Base-by-base conservation (phyloP, 2,797 vertebrate genomes). In the Sebastes wilsoni region DNA sequence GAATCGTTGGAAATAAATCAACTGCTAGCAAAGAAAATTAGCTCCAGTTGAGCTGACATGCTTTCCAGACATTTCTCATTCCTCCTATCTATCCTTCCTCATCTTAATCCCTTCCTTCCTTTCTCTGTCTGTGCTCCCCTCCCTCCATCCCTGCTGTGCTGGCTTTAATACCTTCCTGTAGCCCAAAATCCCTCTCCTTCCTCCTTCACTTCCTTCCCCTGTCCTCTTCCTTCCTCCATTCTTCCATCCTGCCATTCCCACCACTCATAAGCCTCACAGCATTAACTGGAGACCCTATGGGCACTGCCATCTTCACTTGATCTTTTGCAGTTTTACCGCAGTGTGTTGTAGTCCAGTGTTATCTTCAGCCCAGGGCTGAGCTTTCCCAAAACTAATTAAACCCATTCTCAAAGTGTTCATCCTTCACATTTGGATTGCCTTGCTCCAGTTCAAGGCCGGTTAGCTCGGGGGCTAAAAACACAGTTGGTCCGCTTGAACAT, bases 351-450 rank as follows among this genome's bases (percentile, higher is more conserved):
- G 78, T 72, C 56, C 58, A 67, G 72, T 67, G 82, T 84, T 92
- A 85, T 86, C 79, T 72, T 71, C 66, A 23, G 77, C 85, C 72
- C 49, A 22, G 72, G 82, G 86, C 71, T 36, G 77, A 85, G 34
- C 77, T 84, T 81, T 79, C 83, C 84, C 75, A 79, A 89, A 89
- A 82, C 86, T 80, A 90, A 93, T 93, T 86, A 89, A 81, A 84
- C 59, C 79, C 34, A 62, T 66, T 87, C 72, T 89, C 68, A 75
- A 61, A 56, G n/a, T 68, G 49, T 82, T 84, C 82, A 73, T 86
- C 68, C 73, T 66, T 32, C 16, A 72, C 55, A 66, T 86, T 62
- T 72, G 62, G 76, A 83, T 79, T 77, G 84, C 73, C 49, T 83
- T 72, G 56, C 54, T 74, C 65, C 25, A 20, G 67, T 81, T 71